Evolutionary conservation across 2,797 vertebrate genomes (phyloP), one percentile per base, ranked within the genome.

Genomic region (Lophotriccus pileatus): DNA sequence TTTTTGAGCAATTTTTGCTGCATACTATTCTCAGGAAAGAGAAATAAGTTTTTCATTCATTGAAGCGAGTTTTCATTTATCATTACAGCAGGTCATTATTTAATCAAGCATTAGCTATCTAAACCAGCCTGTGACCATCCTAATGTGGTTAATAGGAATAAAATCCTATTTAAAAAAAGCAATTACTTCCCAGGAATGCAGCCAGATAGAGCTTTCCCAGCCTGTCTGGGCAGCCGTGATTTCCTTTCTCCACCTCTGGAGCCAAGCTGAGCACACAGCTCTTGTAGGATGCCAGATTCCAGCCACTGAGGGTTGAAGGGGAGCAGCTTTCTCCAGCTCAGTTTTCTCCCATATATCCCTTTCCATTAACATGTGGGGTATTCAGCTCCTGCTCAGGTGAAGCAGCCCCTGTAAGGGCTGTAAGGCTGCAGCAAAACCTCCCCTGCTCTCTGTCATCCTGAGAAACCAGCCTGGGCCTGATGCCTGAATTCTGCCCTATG

Each of bases 111-210:
- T 20, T 50, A 89, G 30, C 41, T 43, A 66, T n/a, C 75, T 66
- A 55, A 76, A 66, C 21, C 63, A 92, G 41, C 30, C 28, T 21
- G 30, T 0, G 3, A 89, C 34, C 70, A 58, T 32, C 52, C 30
- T 86, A 88, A 62, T 67, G 47, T 7, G 44, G 44, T 39, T 87
- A 89, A 77, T 70, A 79, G 74, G 47, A 95, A 79, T 75, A 49
- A 90, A 95, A 85, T 59, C 59, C 50, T 70, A 46, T 39, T 82
- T 91, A 89, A 80, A 83, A 83, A 46, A 90, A 74, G 86, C 63
- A 52, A 77, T 93, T 76, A 84, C 18, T 64, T 64, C 56, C 60
- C 12, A 76, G 88, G 68, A 89, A 47, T 32, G 14, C 34, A 82
- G 77, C 59, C 83, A 87, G 41, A 24, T 12, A 12, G 25, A 77